A percentile compares a stretch with the other conserved stretches of the same genome.
Evolutionary conservation across 2,113 vertebrate species (phyloP).

Genomic region (Neolamprologus caudopunctatus): DNA sequence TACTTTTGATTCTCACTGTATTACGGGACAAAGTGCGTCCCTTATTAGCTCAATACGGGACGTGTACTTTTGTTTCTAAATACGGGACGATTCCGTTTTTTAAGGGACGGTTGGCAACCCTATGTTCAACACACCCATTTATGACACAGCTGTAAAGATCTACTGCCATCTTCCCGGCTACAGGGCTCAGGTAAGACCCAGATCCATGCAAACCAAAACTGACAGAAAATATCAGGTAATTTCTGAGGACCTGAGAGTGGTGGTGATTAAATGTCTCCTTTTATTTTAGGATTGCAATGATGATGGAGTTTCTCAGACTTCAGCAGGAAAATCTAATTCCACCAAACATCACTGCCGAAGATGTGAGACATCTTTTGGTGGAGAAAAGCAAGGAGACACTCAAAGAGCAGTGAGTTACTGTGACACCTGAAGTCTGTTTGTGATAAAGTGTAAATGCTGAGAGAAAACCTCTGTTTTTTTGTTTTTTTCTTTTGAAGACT

Average conservation of each 20-base stretch:
- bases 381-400: neutral
- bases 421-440: neutral
- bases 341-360: neutral
- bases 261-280: neutral
- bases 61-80: too few relatives aligned
- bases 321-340: neutral
- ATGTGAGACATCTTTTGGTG: neutral
- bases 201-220: neutral
- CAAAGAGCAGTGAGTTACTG: neutral
- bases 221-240: neutral
- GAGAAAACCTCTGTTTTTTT: neutral
- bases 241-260: neutral
- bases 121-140: neutral
- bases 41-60: too few relatives aligned
- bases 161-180: neutral
- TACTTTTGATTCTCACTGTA: too few relatives aligned
- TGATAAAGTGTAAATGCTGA: neutral
- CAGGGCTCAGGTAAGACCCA: neutral
- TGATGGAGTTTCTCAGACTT: neutral
- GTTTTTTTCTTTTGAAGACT: neutral
- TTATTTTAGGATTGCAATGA: neutral
- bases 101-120: too few relatives aligned
- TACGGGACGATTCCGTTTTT: too few relatives aligned
- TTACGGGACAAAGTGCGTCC: too few relatives aligned
- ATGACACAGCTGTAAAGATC: neutral